Conservation (phyloP, 2,888 invertebrate genomes). For the Mesodorylaimus sp. region DNA sequence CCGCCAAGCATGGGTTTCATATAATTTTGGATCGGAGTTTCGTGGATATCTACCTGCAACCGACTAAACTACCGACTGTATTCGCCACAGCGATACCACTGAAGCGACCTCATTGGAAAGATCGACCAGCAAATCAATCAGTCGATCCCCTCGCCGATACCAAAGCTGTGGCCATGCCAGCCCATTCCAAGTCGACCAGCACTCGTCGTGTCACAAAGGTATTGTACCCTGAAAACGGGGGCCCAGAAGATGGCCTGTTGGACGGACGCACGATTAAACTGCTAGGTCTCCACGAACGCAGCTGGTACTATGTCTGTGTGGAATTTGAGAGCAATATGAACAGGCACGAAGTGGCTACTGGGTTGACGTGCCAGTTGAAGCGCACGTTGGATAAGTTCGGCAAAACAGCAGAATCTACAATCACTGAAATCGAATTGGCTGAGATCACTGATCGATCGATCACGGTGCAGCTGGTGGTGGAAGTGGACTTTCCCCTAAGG, state of each 20-base stretch:
- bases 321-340: conserved; percentile 26
- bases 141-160: background rate
- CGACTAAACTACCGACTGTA: conserved; percentile 17
- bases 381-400: conserved; percentile 20
- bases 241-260: background rate
- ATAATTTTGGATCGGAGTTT: conserved; percentile 19
- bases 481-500: conserved; percentile 18
- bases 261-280: conserved; percentile 1
- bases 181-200: too few species aligned
- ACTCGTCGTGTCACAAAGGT: background rate
- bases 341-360: conserved; percentile 21
- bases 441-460: background rate
- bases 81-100: conserved; percentile 21
- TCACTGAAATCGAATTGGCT: conserved; percentile 14
- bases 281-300: background rate
- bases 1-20: conserved; percentile 20
- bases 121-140: background rate
- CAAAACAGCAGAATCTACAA: conserved; percentile 16
- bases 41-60: conserved; percentile 16
- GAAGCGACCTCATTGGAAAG: conserved; percentile 3
- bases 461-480: background rate
- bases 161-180: background rate
- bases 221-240: background rate
- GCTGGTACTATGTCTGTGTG: conserved; percentile 22
- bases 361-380: conserved; percentile 18